Percentiles rank a stretch among this genome's conserved stretches.
Conservation (phyloP, 2,113 vertebrate genomes). For the Fulica atra region DNA sequence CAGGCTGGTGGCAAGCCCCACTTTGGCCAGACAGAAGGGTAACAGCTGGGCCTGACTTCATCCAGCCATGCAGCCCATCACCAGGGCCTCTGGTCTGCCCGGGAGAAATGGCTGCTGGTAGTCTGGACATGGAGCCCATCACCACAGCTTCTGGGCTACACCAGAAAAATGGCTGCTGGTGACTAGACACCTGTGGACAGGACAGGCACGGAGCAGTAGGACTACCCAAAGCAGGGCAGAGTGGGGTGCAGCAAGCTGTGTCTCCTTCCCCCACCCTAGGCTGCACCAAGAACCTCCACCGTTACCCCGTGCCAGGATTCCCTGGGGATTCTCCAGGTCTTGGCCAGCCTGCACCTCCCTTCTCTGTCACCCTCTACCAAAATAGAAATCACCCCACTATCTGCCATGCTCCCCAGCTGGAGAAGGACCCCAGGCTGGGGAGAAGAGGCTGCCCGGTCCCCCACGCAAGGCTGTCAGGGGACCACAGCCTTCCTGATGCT, state of each 20-base stretch:
- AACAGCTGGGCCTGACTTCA: not conserved
- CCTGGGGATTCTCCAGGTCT: not conserved
- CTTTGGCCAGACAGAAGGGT: not conserved
- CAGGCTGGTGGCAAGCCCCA: not conserved
- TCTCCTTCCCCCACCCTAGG: not conserved
- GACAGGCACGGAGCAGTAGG: not conserved
- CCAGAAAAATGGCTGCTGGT: not conserved
- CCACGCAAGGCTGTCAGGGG: not conserved
- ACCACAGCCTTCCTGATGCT: conserved; percentile 25
- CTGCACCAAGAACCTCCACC: not conserved
- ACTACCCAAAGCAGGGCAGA: not conserved
- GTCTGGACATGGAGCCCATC: not conserved
- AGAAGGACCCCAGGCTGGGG: not conserved
- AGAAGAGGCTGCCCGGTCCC: not conserved
- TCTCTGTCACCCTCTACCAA: not conserved
- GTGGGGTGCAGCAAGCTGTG: not conserved
- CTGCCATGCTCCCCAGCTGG: not conserved
- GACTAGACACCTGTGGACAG: not conserved
- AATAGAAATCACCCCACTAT: not conserved
- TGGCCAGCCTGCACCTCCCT: not conserved
- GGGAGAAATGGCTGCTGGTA: not conserved
- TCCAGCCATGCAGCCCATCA: fast-evolving
- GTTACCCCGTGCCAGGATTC: not conserved
- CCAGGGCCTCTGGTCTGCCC: not conserved
- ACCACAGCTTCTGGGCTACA: not conserved